Percentiles rank a stretch among this genome's conserved stretches.
Conservation (phyloP, 1,140 invertebrate genomes). For the Ctenoplectra terminalis region DNA sequence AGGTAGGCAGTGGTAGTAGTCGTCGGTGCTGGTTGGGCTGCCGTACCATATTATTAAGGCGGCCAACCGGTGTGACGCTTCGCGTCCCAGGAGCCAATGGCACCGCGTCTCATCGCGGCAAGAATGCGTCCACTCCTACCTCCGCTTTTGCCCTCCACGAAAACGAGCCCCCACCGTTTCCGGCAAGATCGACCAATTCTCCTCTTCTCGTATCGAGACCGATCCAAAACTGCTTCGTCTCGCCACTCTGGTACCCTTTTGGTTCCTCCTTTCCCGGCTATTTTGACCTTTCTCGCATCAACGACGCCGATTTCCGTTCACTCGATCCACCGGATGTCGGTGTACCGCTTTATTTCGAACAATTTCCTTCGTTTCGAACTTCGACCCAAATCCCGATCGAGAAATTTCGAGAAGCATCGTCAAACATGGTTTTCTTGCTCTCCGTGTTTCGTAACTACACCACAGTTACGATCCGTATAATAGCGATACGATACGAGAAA, state of each 20-base stretch:
- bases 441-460: too few species aligned
- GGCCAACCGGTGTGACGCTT: slow-evolving; percentile 80
- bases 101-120: slow-evolving; percentile 74
- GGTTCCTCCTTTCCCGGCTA: background rate
- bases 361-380: background rate
- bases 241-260: background rate
- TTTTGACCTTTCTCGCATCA: background rate
- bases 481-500: slow-evolving; percentile 48
- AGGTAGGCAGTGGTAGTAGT: slow-evolving; percentile 71
- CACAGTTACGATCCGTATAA: too few species aligned
- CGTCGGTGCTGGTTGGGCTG: slow-evolving; percentile 59
- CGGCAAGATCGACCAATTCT: slow-evolving; percentile 71
- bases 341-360: slow-evolving; percentile 16
- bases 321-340: slow-evolving; percentile 27
- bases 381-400: too few species aligned
- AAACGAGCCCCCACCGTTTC: slow-evolving; percentile 74
- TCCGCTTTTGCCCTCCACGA: slow-evolving; percentile 61
- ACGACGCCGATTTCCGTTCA: slow-evolving; percentile 32
- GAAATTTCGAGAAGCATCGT: too few species aligned
- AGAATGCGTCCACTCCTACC: slow-evolving; percentile 75
- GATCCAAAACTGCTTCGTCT: slow-evolving; percentile 49
- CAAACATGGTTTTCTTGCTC: too few species aligned
- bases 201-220: slow-evolving; percentile 53
- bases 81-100: slow-evolving; percentile 75
- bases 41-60: slow-evolving; percentile 80